Evolutionary conservation across 2,113 vertebrate species (phyloP), one percentile per base, ranked within the genome.

Genomic region (Butorides virescens): DNA sequence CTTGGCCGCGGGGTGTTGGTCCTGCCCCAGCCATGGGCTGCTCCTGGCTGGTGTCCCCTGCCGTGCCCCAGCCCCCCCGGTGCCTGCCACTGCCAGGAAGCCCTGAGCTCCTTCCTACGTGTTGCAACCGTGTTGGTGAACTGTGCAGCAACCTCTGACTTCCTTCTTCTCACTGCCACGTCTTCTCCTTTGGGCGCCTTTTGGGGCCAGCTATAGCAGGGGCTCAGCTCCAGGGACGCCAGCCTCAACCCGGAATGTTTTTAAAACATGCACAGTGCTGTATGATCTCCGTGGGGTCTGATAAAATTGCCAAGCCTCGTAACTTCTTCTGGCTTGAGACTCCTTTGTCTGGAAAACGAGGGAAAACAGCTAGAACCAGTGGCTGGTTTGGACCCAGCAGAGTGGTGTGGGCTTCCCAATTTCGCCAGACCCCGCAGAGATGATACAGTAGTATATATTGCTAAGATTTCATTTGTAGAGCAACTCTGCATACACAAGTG

Each of bases 1-100:
- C 34, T 89, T 63, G 1, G 1, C 30, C 0, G 0, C 39, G 34
- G 62, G 49, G 15, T 30, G 44, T 2, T 2, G 8, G 25, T 70
- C 32, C 36, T 58, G 19, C n/a, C 36, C n/a, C 1, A 0, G 16
- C 1, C 0, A 13, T 29, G 29, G 20, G 26, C 19, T 76, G 50
- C 25, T 85, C 44, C 20, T 0, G 12, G 15, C 9, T 2, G 3
- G 2, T 36, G 16, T 39, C 21, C 68, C 47, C 29, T 10, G 7
- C 49, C 3, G 0, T 67, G 81, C 12, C 74, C 25, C 36, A 39
- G 65, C 27, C 39, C 21, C 6, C 25, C 20, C 0, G 0, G 4
- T 49, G 39, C 39, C 30, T 53, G 10, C 25, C 3, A 12, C n/a
- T 82, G 47, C 90, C 6, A 25, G 82, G 67, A 97, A 92, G 50